Base-by-base conservation (phyloP, 2,888 invertebrate species). In the Theristus sp. region DNA sequence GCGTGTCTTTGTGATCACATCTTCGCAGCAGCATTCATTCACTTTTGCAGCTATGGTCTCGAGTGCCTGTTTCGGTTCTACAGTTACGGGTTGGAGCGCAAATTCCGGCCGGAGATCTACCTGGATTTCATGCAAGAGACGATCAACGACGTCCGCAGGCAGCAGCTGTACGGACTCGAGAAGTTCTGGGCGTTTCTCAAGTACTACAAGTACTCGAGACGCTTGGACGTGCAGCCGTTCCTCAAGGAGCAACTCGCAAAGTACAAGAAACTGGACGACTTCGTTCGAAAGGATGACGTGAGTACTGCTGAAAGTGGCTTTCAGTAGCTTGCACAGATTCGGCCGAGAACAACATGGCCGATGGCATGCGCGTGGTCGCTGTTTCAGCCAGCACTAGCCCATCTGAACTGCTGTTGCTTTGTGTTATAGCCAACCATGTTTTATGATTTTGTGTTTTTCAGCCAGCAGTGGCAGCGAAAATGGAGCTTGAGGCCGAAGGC, bases 181-280 rank as follows among this genome's bases (percentile, higher is more conserved):
- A 98, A 98, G 77, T 98, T 98, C 78, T 94, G 96, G 91, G 94
- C 94, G 56, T 98, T 96, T 81, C 80, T 90, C 62, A 94, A 94
- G 77, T 96, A 94, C 80, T 93, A 88, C 78, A 88, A 86, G 75
- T 83, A 87, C 72, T 63, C 63, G 49, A 24, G 68, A 31, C 66
- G 68, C 29, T 63, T 73, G 59, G 75, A 76, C 46, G 71, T 78
- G 28, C 73, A 76, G 60, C 70, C 74, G 1, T 72, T 70, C 59
- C 66, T 79, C 57, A 70, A 73, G 56, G 70, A 71, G 27, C 71
- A 75, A 66, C 67, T 79, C 62, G 70, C 73, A 30, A 75, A 75
- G 63, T 79, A 74, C 67, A 77, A 77, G 66, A 70, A 74, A 29
- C 70, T 76, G 25, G 76, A 77, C 65, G 78, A 79, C 65, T 78